Evolutionary conservation across 2,888 invertebrate genomes (phyloP), one percentile per base, ranked within the genome.

Genomic region (Dastarcus helophoroides): DNA sequence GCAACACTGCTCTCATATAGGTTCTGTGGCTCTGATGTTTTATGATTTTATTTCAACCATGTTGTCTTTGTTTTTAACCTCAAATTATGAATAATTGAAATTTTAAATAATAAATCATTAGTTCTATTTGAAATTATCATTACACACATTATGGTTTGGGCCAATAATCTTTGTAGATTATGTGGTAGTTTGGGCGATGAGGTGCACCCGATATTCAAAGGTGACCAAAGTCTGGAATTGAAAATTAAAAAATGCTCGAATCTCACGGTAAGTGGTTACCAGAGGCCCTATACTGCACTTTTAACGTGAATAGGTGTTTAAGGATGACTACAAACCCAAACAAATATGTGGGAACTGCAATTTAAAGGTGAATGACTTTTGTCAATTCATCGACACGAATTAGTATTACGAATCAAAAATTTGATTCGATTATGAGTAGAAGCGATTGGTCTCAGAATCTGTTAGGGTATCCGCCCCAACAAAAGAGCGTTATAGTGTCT

Each of bases 171-270:
- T 23, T 60, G 60, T 37, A 47, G 60, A 39, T 48, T 57, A 32
- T 62, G 59, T 43, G 58, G 58, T 4, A 46, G 49, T 34, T 42
- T 51, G 6, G 49, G 48, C 27, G 50, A 54, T 30, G 43, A 47
- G 22, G 49, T 51, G 17, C 48, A 56, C 35, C 50, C 51, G n/a
- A 57, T 60, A 30, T 60, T 30, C 12, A 30, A 30, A 19, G 33
- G 33, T 14, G 29, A 11, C 19, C 22, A 43, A 30, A 50, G 49
- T 27, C 40, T 62, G 14, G 56, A 56, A 32, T 36, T 47, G 22
- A 62, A 60, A 48, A 54, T 63, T 8, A 57, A 51, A 38, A 57
- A 56, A 45, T 60, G 58, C 39, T 44, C 61, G 22, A 51, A 57
- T 12, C 40, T 60, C 26, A 43, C 49, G 31, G 63, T 61, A 50